Evolutionary conservation across 2,113 vertebrate genomes (phyloP).

Genomic region (Gnathonemus echidnorhynchus): DNA sequence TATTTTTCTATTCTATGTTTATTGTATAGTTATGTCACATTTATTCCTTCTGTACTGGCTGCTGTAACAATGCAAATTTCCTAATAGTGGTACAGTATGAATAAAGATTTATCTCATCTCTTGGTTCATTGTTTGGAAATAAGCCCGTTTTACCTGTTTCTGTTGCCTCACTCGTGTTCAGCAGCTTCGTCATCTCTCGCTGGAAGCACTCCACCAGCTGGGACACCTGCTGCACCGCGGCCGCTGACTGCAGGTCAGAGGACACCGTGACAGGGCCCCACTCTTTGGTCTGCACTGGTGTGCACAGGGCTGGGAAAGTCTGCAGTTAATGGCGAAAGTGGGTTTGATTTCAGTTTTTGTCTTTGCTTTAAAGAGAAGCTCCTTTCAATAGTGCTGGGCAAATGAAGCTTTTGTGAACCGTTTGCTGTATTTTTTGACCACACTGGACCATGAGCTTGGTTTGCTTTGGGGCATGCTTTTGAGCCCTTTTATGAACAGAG

Average conservation of each 20-base stretch:
- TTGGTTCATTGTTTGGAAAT: neutral
- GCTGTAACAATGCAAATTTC: too few relatives aligned
- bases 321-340: conserved; percentile 26
- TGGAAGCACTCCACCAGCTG: conserved; percentile 42
- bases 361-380: neutral
- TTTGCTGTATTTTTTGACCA: too few relatives aligned
- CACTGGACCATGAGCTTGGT: too few relatives aligned
- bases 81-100: too few relatives aligned
- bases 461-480: too few relatives aligned
- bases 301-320: conserved; percentile 41
- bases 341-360: neutral
- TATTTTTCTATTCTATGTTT: too few relatives aligned
- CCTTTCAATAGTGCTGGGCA: neutral
- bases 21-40: too few relatives aligned
- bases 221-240: conserved; percentile 41
- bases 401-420: too few relatives aligned
- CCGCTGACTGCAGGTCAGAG: conserved; percentile 43
- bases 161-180: conserved; percentile 43
- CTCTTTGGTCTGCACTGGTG: conserved; percentile 28
- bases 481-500: too few relatives aligned
- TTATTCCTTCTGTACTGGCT: too few relatives aligned
- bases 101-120: neutral
- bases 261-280: conserved; percentile 44
- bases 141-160: neutral
- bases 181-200: conserved; percentile 45